These are phyloP conservation scores for Callyntrura guangdongensis DNA, from an alignment of 2,888 invertebrate species.

Conservation along the genomic window DNA sequence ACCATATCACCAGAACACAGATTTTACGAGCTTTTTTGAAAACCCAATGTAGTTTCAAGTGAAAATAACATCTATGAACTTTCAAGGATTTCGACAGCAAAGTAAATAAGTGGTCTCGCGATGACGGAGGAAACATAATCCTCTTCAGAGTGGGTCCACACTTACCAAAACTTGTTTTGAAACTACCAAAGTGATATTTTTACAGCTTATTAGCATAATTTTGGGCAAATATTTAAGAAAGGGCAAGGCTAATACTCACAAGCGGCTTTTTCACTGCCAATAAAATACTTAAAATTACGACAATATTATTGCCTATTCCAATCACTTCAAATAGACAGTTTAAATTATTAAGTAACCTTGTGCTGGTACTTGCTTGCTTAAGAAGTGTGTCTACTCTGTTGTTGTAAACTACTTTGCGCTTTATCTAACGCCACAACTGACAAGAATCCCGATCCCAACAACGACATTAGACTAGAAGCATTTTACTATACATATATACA, in stretches of 20 bases:
- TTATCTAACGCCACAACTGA: background rate
- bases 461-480: no score
- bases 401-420: background rate
- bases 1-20: background rate
- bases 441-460: no score
- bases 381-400: background rate
- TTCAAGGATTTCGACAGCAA: slow-evolving; percentile 45
- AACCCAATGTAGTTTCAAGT: background rate
- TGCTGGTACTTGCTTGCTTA: background rate
- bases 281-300: slow-evolving; percentile 54
- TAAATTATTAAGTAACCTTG: slow-evolving; percentile 48
- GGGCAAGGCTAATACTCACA: slow-evolving; percentile 56
- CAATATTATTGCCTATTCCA: slow-evolving; percentile 44
- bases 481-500: no score
- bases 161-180: slow-evolving; percentile 47
- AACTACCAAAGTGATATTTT: slow-evolving; percentile 62
- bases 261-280: slow-evolving; percentile 59
- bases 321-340: slow-evolving; percentile 43
- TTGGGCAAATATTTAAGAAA: slow-evolving; percentile 72
- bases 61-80: slow-evolving; percentile 39
- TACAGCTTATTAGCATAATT: slow-evolving; percentile 68
- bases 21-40: slow-evolving; percentile 34
- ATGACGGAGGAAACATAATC: background rate
- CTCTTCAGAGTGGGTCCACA: background rate
- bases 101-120: slow-evolving; percentile 27